Evolutionary conservation across 2,113 vertebrate genomes (phyloP), one percentile per base, ranked within the genome.

Genomic region (Antechinus flavipes): DNA sequence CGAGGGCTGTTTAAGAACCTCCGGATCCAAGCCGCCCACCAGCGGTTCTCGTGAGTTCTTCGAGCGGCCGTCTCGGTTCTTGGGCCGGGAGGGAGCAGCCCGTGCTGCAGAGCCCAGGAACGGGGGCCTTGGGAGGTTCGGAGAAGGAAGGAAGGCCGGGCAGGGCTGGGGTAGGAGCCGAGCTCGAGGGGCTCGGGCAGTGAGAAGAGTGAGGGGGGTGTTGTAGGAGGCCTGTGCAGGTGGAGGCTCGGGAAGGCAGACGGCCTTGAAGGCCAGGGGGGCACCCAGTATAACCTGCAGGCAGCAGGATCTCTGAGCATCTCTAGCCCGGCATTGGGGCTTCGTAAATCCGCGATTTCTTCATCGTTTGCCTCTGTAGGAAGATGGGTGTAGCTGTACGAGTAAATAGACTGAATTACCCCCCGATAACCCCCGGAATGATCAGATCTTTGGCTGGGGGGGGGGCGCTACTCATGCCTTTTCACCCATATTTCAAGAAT

Each of bases 391-490:
- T 30, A 61, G 3, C 0, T 0, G 27, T 30, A 27, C 61, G 35
- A 35, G 61, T 16, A 16, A 68, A 12, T 68, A 35, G 30, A 35
- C 30, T 35, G 61, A 68, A 35, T 68, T 14, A 68, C 30, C 61
- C 61, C 61, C 61, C 30, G 35, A 35, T 68, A 12, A 68, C 30
- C 61, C 61, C 61, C 61, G 12, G 12, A 68, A 68, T 22, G 2
- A 35, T 30, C 10, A 2, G 10, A 12, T 35, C 58, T 11, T 68
- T 68, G 58, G 58, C 30, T 3, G 14, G 35, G 58, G 12, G 1
- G 0, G n/a, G 10, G 0, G 7, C 23, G 2, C 68, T 8, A 0
- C 30, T 42, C 42, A n/a, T 22, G 9, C n/a, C 61, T 52, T 0
- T 0, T 30, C 10, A 35, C n/a, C 54, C 26, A 2, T 0, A 6